Base-by-base conservation (phyloP, 2,888 invertebrate species). In the Lycaena phlaeas region DNA sequence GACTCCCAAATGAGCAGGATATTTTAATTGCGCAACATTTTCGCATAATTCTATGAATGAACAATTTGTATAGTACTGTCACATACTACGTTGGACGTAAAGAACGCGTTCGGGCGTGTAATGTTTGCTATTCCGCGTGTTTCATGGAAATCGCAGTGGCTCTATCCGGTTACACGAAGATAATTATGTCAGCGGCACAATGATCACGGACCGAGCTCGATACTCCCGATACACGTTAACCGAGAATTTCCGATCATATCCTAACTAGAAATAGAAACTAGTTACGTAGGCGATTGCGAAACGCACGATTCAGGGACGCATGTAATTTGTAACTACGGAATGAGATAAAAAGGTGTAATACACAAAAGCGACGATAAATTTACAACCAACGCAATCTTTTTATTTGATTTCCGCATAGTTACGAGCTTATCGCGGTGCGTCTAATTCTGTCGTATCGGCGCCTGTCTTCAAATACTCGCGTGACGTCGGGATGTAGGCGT, bases 1-100 rank as follows among this genome's bases (percentile, higher is more conserved):
- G 74, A 64, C 65, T 79, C 84, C 84, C 84, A 85, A 85, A 85
- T 82, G 78, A 66, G 64, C 84, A 84, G 85, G 85, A 66, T 64
- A 44, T 38, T 22, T 36, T 39, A 17, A 27, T 4, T 4, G 5
- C 1, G 4, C 14, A 7, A 11, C 22, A 18, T 25, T 14, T 25
- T n/a, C 12, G 12, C 11, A 28, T 36, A 36, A 36, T 28, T 7
- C 12, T 18, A n/a, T 26, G 18, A 30, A 39, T 31, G 25, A 17
- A 27, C 27, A 31, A 18, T 42, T n/a, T 22, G 15, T 10, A 14
- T 29, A 43, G 38, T 41, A 45, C 34, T 67, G 62, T 54, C 51
- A 56, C 65, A 57, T 55, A 64, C 62, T 59, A 62, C 69, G 74
- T 68, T 72, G 68, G 65, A 66, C 61, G 62, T 59, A 61, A 67